Evolutionary conservation across 2,797 vertebrate species (phyloP).

Genomic region (Eulemur rubriventer): DNA sequence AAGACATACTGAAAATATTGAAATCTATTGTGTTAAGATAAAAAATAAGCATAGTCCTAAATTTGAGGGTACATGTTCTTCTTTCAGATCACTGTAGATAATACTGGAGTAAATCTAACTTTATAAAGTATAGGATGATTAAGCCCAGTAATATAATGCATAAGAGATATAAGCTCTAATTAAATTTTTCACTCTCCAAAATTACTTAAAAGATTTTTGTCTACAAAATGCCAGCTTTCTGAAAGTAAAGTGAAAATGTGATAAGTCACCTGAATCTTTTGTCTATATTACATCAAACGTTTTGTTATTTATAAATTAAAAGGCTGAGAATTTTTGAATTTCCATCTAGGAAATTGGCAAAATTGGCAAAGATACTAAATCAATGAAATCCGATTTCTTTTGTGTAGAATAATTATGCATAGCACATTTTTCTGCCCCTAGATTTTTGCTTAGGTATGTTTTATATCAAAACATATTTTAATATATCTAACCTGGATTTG

Average conservation of each 20-base stretch:
- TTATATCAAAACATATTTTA: neutral
- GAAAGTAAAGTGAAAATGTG: neutral
- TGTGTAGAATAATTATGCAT: neutral
- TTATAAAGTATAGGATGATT: neutral
- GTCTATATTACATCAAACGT: neutral
- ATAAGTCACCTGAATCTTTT: neutral
- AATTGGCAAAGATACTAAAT: neutral
- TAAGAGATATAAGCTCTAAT: neutral
- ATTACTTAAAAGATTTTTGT: neutral
- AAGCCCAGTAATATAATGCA: neutral
- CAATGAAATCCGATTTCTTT: neutral
- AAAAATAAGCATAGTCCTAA: neutral
- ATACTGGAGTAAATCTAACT: neutral
- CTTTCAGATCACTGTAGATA: neutral
- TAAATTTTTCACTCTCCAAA: neutral
- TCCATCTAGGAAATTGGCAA: neutral
- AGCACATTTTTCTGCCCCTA: neutral
- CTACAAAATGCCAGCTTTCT: neutral
- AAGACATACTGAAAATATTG: neutral
- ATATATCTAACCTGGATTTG: neutral
- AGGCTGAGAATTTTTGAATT: neutral
- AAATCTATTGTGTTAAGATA: neutral
- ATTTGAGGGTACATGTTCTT: neutral
- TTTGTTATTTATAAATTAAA: neutral
- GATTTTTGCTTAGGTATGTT: neutral